Conservation (phyloP, 2,888 invertebrate species). For the Ceriagrion tenellum region DNA sequence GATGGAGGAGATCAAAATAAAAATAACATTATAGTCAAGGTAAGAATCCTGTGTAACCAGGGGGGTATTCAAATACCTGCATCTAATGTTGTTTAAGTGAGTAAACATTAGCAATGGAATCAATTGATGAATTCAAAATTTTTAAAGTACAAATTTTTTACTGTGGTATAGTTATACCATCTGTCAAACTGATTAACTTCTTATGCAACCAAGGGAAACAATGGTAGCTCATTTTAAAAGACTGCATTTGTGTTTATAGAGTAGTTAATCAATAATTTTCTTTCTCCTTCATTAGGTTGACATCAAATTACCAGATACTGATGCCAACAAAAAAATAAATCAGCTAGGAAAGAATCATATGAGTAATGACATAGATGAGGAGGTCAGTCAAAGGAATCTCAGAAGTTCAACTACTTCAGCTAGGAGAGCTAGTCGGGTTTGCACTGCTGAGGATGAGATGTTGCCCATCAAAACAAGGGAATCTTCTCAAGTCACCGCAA, state of each 20-base stretch:
- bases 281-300: not conserved
- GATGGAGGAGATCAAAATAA: slow-evolving; percentile 1
- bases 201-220: not conserved
- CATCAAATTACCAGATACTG: not conserved
- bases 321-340: not conserved
- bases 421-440: not conserved
- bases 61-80: not conserved
- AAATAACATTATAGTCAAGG: slow-evolving; percentile 17
- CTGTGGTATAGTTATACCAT: too few relatives aligned
- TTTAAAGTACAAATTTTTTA: too few relatives aligned
- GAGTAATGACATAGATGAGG: not conserved
- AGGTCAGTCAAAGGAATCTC: not conserved
- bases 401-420: slow-evolving; percentile 29
- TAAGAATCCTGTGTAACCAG: not conserved
- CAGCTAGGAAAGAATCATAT: not conserved
- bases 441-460: not conserved
- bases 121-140: too few relatives aligned
- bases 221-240: too few relatives aligned
- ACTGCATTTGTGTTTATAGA: too few relatives aligned
- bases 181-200: too few relatives aligned
- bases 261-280: not conserved
- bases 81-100: too few relatives aligned
- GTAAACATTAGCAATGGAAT: too few relatives aligned
- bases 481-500: not conserved
- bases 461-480: not conserved